Evolutionary conservation across 2,113 vertebrate species (phyloP), one percentile per base, ranked within the genome.

Genomic region (Petromus typicus): DNA sequence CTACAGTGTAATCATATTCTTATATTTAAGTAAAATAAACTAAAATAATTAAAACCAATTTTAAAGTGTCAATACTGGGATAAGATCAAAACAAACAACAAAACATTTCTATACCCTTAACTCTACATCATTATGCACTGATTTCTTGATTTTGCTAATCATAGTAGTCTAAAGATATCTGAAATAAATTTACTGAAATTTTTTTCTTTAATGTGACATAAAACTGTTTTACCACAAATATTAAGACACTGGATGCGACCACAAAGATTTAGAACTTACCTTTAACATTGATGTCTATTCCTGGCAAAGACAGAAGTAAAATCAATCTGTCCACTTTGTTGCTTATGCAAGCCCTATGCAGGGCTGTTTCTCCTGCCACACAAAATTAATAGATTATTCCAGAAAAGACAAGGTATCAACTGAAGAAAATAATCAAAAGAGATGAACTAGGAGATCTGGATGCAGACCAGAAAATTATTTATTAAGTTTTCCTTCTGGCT

Each of bases 321-420:
- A 99, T 98, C 98, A 99, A 98, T 51, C 95, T 99, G 93, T 99
- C 99, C 98, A 99, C 99, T 98, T 99, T 99, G 99, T 99, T 99
- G 98, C 96, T 99, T 98, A 98, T 99, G 99, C 99, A 99, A 97
- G 99, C 99, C 99, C 95, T 99, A 98, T 99, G 99, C 97, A 99
- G 98, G 97, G 98, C 98, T 98, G 99, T 99, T 98, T 99, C 99
- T 98, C 99, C 99, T 99, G 98, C 96, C 98, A 98, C 98, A 98
- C 98, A 99, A 98, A 98, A 98, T 98, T 98, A 98, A 98, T 98
- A 98, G 96, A 98, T 98, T 98, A 98, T 97, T 98, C 96, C 95
- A 98, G 93, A 98, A 94, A 97, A 98, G 96, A 97, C 97, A 98
- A 98, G 98, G 98, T 97, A 98, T 95, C 93, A 98, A 98, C 93